Evolutionary conservation across 1,140 invertebrate genomes (phyloP), one percentile per base, ranked within the genome.

Genomic region (Globodera ellingtonae): DNA sequence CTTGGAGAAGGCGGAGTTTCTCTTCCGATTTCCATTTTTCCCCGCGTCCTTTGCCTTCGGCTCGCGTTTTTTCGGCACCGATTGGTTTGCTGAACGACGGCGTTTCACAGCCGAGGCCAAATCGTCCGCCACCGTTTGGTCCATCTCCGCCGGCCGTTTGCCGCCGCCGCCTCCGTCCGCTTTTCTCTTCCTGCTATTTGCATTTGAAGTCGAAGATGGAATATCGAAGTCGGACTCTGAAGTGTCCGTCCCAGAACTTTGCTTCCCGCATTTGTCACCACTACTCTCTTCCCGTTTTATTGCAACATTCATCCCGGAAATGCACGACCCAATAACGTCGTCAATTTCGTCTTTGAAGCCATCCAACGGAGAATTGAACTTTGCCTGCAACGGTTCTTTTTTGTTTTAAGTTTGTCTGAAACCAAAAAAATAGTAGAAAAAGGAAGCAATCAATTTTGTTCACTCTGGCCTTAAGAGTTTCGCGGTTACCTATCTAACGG

Each of bases 81-180:
- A 47, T 35, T 65, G 75, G 4, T 65, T 69, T 66, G 69, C 78
- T n/a, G 78, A 79, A 56, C 78, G 65, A 79, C 78, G 78, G 18
- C 78, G 78, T 65, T 79, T 79, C 47, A 79, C 67, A n/a, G n/a
- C 44, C 0, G 78, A 75, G 56, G 67, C 73, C 78, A 79, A 70
- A 77, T 79, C 78, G 6, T 78, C 75, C 3, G 18, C 75, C 21
- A 8, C 75, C 65, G 24, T 21, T 66, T 75, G 67, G 13, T 52
- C 72, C 44, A 18, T 77, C 3, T 65, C 59, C 9, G 21, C 75
- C 44, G 3, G n/a, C 35, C 70, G 47, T 6, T 73, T 21, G 44
- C 35, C 67, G n/a, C 35, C 67, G n/a, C 18, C 59, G 66, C 18
- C 4, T 21, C 48, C 74, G 18, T 79, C 62, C 5, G 75, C 15